A percentile compares a stretch with the other conserved stretches of the same genome.
phyloP scores from a whole-genome alignment of 2,888 invertebrate species.

The Operophtera brumata region DNA sequence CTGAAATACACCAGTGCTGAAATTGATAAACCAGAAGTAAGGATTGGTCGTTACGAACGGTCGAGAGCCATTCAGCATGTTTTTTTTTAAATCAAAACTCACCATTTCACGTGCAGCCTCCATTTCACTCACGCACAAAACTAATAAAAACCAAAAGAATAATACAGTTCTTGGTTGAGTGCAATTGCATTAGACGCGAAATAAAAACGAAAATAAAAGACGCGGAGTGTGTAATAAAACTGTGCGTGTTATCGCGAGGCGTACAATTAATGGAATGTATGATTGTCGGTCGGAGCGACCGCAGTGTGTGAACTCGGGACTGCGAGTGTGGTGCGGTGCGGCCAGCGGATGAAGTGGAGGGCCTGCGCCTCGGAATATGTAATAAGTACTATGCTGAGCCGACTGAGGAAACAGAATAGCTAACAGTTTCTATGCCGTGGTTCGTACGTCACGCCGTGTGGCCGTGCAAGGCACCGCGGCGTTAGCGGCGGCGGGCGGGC shows the following conservation, averaged over 20 bases:
- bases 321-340: constrained; percentile 47
- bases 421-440: constrained; percentile 12
- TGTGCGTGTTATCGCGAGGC: constrained; percentile 66
- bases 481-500: constrained; percentile 24
- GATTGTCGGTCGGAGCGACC: constrained; percentile 49
- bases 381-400: constrained; percentile 15
- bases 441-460: constrained; percentile 22
- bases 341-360: constrained; percentile 20
- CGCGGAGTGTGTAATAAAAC: constrained; percentile 64
- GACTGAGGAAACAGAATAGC: constrained; percentile 9
- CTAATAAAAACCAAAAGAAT: constrained; percentile 67
- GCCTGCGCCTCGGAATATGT: constrained; percentile 20
- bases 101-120: constrained; percentile 57
- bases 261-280: constrained; percentile 73
- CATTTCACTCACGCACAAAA: constrained; percentile 69
- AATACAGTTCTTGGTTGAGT: constrained; percentile 69
- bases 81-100: constrained; percentile 55
- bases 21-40: constrained; percentile 31
- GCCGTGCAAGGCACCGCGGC: constrained; percentile 24
- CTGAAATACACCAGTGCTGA: constrained; percentile 21
- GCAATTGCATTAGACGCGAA: constrained; percentile 76
- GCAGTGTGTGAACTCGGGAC: constrained; percentile 52
- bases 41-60: constrained; percentile 28
- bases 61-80: constrained; percentile 26
- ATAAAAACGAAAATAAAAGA: constrained; percentile 74